These are phyloP conservation scores for Oceanodroma tethys DNA, from an alignment of 2,113 vertebrate species.

Conservation along the genomic window DNA sequence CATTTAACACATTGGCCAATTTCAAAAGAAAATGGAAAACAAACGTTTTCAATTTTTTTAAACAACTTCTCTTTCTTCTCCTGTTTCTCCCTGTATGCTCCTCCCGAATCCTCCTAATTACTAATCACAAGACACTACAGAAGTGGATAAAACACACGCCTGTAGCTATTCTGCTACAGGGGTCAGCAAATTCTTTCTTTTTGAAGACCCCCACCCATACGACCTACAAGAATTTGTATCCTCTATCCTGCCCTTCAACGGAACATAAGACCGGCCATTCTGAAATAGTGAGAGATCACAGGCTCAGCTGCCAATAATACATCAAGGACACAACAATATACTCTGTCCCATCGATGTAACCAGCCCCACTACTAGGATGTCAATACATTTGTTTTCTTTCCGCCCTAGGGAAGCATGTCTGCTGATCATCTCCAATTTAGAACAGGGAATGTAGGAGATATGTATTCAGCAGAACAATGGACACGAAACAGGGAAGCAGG, in stretches of 20 bases:
- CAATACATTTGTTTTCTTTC: neutral
- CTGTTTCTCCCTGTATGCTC: neutral
- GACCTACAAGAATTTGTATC: neutral
- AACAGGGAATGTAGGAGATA: neutral
- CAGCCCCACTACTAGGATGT: neutral
- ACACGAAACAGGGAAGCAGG: neutral
- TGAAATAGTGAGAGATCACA: neutral
- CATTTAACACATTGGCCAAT: neutral
- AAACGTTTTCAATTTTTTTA: neutral
- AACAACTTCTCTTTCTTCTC: neutral
- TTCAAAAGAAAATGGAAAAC: neutral
- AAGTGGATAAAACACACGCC: neutral
- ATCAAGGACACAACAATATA: neutral
- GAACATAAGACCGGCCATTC: neutral
- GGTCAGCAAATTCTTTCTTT: neutral
- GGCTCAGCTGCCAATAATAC: neutral
- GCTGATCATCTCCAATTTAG: neutral
- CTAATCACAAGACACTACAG: neutral
- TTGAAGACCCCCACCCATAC: neutral
- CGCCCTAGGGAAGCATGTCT: neutral
- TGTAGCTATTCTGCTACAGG: neutral
- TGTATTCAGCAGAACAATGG: neutral
- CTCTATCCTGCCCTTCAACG: neutral
- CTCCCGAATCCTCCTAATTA: neutral
- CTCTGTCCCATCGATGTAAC: neutral